Base-by-base conservation (phyloP, 1,140 invertebrate genomes). In the Triops longicaudatus region DNA sequence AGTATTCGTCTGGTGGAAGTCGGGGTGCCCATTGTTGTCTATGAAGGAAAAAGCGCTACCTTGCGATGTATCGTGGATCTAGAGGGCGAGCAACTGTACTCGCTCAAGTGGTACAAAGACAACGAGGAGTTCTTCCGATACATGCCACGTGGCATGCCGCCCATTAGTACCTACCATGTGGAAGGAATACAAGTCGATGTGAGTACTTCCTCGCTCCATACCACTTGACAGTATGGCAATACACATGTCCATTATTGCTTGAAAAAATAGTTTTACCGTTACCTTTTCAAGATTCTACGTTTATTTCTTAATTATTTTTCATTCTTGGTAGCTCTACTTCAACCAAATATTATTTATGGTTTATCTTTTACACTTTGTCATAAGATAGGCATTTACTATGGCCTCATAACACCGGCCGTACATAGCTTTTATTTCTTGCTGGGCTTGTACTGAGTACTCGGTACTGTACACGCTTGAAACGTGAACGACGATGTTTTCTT, bases 61-160 rank as follows among this genome's bases (percentile, higher is more conserved):
- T 41, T 80, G n/a, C 44, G 72, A 14, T 80, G 80, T 73, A 73
- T 41, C 11, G 78, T 78, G 73, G 79, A 80, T 43, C 72, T 79
- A 44, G 78, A 77, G 74, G 42, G 74, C n/a, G 77, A 74, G 27
- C 74, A 75, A 37, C 71, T 79, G n/a, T 82, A 82, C 78, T 80
- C 81, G n/a, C 79, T 82, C 73, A 82, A 82, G 76, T 85, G 84
- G 84, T 85, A 84, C 80, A 83, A 83, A 78, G 83, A 83, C 78
- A 81, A 82, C 73, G 80, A 83, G 41, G 84, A 85, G 76, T 84
- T 85, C 78, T 85, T 83, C 78, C 81, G 83, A 26, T 85, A 80
- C 80, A 78, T 83, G 73, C 82, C 82, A 6, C 78, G 42, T n/a
- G 76, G 76, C 1, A 63, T 27, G 7, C 78, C 79, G 0, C 78